Percentiles rank a stretch among this genome's conserved stretches.
Evolutionary conservation across 2,888 invertebrate species (phyloP).

Genomic region (Brachyptera putata): DNA sequence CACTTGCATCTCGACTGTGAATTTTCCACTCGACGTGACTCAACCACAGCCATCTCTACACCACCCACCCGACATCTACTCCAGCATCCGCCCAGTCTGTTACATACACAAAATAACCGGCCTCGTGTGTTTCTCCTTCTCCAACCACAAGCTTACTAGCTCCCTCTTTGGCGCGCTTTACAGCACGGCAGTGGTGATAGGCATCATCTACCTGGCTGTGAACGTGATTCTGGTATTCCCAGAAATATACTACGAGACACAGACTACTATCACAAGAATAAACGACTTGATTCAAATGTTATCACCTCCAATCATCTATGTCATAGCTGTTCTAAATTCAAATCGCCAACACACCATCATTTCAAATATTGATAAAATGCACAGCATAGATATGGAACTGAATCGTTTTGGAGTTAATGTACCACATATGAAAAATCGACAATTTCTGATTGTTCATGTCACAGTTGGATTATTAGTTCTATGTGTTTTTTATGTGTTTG

Average conservation of each 20-base stretch:
- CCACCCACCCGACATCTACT: not conserved
- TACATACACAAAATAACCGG: not conserved
- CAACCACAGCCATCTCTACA: no score
- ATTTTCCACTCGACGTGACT: no score
- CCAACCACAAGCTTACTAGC: not conserved
- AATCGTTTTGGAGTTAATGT: not conserved
- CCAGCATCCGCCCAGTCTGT: not conserved
- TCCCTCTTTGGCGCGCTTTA: not conserved
- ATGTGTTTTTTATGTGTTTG: not conserved
- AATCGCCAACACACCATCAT: not conserved
- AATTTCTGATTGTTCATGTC: not conserved
- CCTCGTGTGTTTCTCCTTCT: not conserved
- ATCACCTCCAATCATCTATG: not conserved
- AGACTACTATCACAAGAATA: not conserved
- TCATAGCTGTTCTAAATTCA: not conserved
- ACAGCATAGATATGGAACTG: not conserved
- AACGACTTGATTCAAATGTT: not conserved
- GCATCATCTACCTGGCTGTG: not conserved
- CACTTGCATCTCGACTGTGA: no score
- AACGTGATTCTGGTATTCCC: not conserved
- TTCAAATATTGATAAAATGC: not conserved
- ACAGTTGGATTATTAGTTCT: not conserved
- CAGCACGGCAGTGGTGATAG: not conserved
- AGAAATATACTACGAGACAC: not conserved
- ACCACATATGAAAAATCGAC: conserved; percentile 4